Evolutionary conservation across 2,797 vertebrate species (phyloP), one percentile per base, ranked within the genome.

Genomic region (Enteromius fasciolatus): DNA sequence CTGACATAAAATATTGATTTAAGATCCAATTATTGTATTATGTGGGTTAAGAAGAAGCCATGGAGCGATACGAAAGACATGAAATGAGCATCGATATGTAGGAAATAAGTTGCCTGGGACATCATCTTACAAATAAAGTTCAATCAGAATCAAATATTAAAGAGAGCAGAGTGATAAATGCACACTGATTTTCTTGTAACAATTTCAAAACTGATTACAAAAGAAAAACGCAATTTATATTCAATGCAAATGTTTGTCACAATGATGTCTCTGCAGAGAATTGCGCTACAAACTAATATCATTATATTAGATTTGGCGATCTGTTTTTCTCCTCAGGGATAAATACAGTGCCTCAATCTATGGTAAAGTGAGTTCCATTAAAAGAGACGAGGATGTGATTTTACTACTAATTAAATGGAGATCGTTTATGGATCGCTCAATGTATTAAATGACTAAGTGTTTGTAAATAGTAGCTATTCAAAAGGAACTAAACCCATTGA

Each of bases 21-120:
- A 41, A 77, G 59, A 64, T 77, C 39, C 11, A 77, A 48, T 64
- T 20, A 48, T 76, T 31, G 74, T 28, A 25, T 63, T 77, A 15
- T 1, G 5, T 20, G 25, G 39, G 17, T 28, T 6, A 44, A 14
- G 25, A 41, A 14, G 57, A 17, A 39, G 25, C 10, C 0, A 6
- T 20, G 59, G 54, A 77, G 41, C 20, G 10, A 77, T 44, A 48
- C 3, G 3, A 48, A 14, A 70, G 39, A 70, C 15, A 33, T 20
- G 46, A 52, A 73, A 76, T 15, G 14, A 31, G 54, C 39, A 44
- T 5, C 5, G 15, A 63, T 46, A 28, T 28, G 75, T 12, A 28
- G n/a, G 14, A 46, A 46, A 31, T 31, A 3, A 46, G 17, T 1
- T n/a, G 25, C 57, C 17, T 20, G 4, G 39, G 39, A 25, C 4